Evolutionary conservation across 2,797 vertebrate species (phyloP).

Genomic region (Girardinus metallicus): DNA sequence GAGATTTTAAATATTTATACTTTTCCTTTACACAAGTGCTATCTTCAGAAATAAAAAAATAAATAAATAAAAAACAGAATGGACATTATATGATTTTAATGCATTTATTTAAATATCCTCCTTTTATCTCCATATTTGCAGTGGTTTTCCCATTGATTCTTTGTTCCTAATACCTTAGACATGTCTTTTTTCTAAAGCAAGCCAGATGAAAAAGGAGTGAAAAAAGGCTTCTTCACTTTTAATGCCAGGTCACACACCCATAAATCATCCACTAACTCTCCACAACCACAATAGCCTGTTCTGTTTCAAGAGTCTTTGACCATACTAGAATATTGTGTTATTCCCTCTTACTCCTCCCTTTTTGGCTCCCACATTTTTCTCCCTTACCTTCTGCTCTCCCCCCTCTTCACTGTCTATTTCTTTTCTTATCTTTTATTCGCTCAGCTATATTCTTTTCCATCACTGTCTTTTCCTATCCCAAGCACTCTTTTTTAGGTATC

Average conservation of each 20-base stretch:
- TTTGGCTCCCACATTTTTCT: conserved; percentile 4
- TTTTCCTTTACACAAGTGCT: neutral
- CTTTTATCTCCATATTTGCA: conserved; percentile 13
- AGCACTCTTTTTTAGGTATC: conserved; percentile 40
- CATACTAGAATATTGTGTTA: conserved; percentile 47
- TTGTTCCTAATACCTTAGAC: conserved; percentile 68
- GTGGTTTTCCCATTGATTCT: conserved; percentile 49
- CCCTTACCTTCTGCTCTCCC: neutral
- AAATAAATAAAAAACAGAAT: neutral
- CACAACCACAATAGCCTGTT: conserved; percentile 38
- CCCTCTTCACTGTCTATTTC: conserved; percentile 26
- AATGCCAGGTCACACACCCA: conserved; percentile 52
- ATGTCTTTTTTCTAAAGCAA: conserved; percentile 51
- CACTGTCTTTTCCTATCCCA: conserved; percentile 39
- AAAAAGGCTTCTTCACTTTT: conserved; percentile 64
- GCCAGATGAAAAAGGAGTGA: conserved; percentile 69
- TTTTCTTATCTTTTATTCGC: conserved; percentile 46
- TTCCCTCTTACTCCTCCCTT: neutral
- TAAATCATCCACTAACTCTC: conserved; percentile 71
- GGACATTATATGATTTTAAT: neutral
- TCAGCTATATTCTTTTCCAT: conserved; percentile 47
- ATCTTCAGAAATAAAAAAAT: neutral
- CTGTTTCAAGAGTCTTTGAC: conserved; percentile 49
- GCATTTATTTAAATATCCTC: neutral
- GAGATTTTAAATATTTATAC: neutral